phyloP scores from a whole-genome alignment of 2,113 vertebrate species.

The Cyanoramphus novaezelandiae region DNA sequence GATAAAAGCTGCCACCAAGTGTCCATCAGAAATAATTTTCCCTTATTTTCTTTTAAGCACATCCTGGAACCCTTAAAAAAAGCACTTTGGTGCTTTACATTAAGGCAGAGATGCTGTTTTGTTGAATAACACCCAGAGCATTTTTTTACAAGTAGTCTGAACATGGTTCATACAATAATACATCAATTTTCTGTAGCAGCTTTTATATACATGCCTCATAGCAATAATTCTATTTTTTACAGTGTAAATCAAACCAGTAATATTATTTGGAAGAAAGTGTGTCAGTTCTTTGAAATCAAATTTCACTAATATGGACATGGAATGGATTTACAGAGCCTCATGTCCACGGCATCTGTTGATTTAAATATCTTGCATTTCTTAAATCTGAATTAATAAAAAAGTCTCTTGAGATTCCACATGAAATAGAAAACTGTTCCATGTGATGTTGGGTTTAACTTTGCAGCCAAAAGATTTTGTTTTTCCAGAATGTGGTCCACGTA shows the following conservation, averaged over 20 bases:
- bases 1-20: conserved; percentile 18
- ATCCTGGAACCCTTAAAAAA: not conserved
- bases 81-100: not conserved
- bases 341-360: not conserved
- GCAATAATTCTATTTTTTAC: not conserved
- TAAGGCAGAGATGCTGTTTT: not conserved
- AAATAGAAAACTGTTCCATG: not conserved
- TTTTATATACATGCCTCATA: not conserved
- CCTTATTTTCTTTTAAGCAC: not conserved
- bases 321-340: not conserved
- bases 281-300: not conserved
- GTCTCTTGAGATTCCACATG: not conserved
- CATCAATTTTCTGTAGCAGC: not conserved
- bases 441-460: not conserved
- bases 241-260: not conserved
- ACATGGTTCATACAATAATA: not conserved
- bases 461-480: not conserved
- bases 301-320: not conserved
- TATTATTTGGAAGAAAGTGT: not conserved
- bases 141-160: not conserved
- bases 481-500: not conserved
- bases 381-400: not conserved
- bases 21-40: not conserved
- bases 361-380: not conserved
- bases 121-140: not conserved